Percentiles rank a stretch among this genome's conserved stretches.
These are phyloP conservation scores for Scomberomorus guttatus DNA, from an alignment of 2,797 vertebrate genomes.

Conservation along the genomic window DNA sequence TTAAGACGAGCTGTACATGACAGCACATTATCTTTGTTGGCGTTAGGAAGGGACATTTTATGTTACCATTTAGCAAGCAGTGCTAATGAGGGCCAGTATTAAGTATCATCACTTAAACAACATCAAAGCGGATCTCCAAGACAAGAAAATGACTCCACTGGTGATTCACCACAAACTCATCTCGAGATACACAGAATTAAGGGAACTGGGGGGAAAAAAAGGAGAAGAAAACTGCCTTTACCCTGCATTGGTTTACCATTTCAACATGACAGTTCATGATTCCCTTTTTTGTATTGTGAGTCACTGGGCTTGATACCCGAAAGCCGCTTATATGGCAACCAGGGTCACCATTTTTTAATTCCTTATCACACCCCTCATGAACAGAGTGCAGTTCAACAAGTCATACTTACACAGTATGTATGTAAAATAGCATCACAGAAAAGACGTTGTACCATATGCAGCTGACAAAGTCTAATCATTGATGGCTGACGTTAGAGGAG, in stretches of 20 bases:
- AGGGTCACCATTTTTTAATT: slow-evolving; percentile 71
- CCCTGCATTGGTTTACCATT: slow-evolving; percentile 78
- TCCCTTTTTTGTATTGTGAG: slow-evolving; percentile 66
- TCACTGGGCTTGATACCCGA: slow-evolving; percentile 66
- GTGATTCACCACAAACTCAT: slow-evolving; percentile 78
- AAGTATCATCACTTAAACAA: slow-evolving; percentile 76
- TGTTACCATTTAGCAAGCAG: slow-evolving; percentile 67
- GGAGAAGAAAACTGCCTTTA: slow-evolving; percentile 59
- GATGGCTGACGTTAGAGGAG: slow-evolving; percentile 25
- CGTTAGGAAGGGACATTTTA: slow-evolving; percentile 55
- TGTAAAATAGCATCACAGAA: slow-evolving; percentile 54
- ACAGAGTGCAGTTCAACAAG: slow-evolving; percentile 73
- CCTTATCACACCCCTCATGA: slow-evolving; percentile 54
- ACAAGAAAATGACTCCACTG: slow-evolving; percentile 73
- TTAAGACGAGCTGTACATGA: slow-evolving; percentile 59
- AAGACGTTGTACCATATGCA: slow-evolving; percentile 64
- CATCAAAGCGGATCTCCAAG: slow-evolving; percentile 77
- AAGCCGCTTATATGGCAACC: slow-evolving; percentile 72
- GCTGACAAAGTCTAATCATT: slow-evolving; percentile 45
- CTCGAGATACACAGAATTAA: slow-evolving; percentile 67
- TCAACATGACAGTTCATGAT: slow-evolving; percentile 67
- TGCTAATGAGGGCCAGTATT: slow-evolving; percentile 78
- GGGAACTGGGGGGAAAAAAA: slow-evolving; percentile 24
- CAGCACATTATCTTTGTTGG: slow-evolving; percentile 74
- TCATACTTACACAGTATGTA: slow-evolving; percentile 54